A percentile compares a stretch with the other conserved stretches of the same genome.
phyloP scores from a whole-genome alignment of 2,113 vertebrate genomes.

The Aviceda subcristata region DNA sequence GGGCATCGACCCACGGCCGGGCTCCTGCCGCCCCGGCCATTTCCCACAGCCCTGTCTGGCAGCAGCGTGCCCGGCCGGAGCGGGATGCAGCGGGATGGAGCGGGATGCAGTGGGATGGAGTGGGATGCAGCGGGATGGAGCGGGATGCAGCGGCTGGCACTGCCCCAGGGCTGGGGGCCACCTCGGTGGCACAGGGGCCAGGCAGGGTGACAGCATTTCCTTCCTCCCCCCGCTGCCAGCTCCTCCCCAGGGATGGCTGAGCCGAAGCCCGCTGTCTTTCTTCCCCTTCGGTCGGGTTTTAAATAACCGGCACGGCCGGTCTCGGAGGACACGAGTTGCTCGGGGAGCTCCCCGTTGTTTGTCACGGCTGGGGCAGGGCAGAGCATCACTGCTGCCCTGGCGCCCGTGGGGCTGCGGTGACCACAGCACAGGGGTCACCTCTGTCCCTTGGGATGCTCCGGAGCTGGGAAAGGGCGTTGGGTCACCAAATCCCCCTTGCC shows the following conservation, averaged over 20 bases:
- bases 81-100: not conserved
- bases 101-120: too few species aligned
- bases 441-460: not conserved
- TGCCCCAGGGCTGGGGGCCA: not conserved
- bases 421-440: not conserved
- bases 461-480: not conserved
- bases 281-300: not conserved
- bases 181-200: not conserved
- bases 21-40: accelerated
- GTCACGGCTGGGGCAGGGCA: not conserved
- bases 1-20: not conserved
- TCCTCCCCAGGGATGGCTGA: not conserved
- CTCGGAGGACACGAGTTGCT: accelerated
- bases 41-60: not conserved
- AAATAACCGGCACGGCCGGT: not conserved
- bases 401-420: not conserved
- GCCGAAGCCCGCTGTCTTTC: not conserved
- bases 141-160: not conserved
- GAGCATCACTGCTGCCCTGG: not conserved
- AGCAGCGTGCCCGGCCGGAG: not conserved
- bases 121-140: not conserved
- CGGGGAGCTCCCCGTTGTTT: not conserved
- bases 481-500: not conserved
- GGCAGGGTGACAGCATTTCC: not conserved
- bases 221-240: slow-evolving; percentile 14